Percentiles rank a stretch among this genome's conserved stretches.
Conservation (phyloP, 2,113 vertebrate species). For the Gasterosteus nipponicus region DNA sequence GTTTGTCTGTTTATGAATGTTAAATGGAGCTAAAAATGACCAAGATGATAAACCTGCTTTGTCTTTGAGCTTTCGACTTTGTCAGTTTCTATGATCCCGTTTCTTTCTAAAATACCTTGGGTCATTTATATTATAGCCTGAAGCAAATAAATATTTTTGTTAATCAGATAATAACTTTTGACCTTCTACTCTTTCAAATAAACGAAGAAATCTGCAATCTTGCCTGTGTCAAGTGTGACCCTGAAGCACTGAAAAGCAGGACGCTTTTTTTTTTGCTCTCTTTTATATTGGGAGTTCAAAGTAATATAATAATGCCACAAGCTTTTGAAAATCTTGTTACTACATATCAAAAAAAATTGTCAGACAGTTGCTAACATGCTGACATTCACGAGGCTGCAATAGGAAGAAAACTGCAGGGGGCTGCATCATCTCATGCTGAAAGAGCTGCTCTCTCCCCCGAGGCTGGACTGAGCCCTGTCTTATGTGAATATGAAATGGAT, state of each 20-base stretch:
- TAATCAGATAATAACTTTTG: constrained; percentile 55
- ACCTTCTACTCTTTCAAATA: constrained; percentile 31
- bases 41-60: constrained; percentile 6
- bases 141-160: constrained; percentile 53
- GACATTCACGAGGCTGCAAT: constrained; percentile 64
- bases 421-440: constrained; percentile 54
- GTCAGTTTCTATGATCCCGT: neutral
- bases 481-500: constrained; percentile 34
- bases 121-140: constrained; percentile 20
- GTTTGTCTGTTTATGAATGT: constrained; percentile 8
- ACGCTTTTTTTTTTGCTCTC: neutral
- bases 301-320: constrained; percentile 55
- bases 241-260: constrained; percentile 12
- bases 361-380: constrained; percentile 63
- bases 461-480: constrained; percentile 44
- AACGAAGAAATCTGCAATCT: constrained; percentile 42
- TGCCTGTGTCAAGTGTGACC: constrained; percentile 31
- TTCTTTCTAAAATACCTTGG: constrained; percentile 13
- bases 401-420: constrained; percentile 51
- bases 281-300: constrained; percentile 55
- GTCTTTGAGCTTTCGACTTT: constrained; percentile 14
- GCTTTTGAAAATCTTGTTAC: constrained; percentile 57
- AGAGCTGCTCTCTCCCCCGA: constrained; percentile 41
- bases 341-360: constrained; percentile 49
- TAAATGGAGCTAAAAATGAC: neutral